These are phyloP conservation scores for Coryphaenoides rupestris DNA, from an alignment of 2,113 vertebrate genomes.

Conservation along the genomic window DNA sequence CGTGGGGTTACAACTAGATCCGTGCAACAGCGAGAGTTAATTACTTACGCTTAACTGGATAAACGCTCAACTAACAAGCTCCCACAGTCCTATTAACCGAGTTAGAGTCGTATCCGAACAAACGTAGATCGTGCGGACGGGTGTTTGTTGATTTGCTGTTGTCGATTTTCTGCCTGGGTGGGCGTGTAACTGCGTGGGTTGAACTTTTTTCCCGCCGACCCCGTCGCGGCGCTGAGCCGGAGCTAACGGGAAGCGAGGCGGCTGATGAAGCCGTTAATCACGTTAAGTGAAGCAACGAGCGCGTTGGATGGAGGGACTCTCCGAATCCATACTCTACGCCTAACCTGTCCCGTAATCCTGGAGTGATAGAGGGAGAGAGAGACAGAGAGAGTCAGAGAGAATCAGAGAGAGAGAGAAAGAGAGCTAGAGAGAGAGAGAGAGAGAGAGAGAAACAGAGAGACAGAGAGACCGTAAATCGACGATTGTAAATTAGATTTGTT, in stretches of 20 bases:
- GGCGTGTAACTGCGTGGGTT: constrained; percentile 55
- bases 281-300: constrained; percentile 83
- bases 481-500: too few species aligned
- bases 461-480: too few species aligned
- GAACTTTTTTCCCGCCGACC: constrained; percentile 72
- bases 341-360: constrained; percentile 87
- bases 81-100: too few species aligned
- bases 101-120: too few species aligned
- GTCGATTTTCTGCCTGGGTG: constrained; percentile 28
- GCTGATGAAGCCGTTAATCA: constrained; percentile 90
- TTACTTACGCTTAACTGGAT: too few species aligned
- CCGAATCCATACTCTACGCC: constrained; percentile 77
- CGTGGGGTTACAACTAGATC: too few species aligned
- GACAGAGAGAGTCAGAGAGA: too few species aligned
- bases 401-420: constrained; percentile 38
- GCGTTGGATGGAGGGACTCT: constrained; percentile 81
- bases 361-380: constrained; percentile 69
- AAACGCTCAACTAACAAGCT: too few species aligned
- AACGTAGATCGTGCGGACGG: background rate
- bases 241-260: constrained; percentile 86
- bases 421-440: constrained; percentile 30
- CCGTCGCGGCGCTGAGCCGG: constrained; percentile 66
- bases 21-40: background rate
- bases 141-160: background rate
- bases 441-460: constrained; percentile 17